Evolutionary conservation across 2,888 invertebrate genomes (phyloP), one percentile per base, ranked within the genome.

Genomic region (Chaetogeoica ovagalla): DNA sequence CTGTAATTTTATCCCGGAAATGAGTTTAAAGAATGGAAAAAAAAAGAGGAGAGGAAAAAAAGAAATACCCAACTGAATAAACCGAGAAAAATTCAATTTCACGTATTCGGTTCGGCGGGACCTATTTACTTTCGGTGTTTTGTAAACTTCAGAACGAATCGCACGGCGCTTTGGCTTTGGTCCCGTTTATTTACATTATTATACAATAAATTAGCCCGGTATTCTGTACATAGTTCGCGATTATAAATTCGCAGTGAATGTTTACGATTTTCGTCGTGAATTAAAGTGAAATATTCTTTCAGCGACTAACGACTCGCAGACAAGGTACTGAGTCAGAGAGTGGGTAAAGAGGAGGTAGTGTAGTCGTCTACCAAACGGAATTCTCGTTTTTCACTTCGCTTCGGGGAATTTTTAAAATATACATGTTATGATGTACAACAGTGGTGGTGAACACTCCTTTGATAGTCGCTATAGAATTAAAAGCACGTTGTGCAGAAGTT

Each of bases 31-130:
- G 30, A 30, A 30, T 2, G 30, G 63, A 62, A 73, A 72, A 63
- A 60, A 21, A 11, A 23, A 60, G 13, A 4, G 52, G 19, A 23
- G 21, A 65, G 55, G 39, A 15, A 4, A 21, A 63, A 17, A 6
- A 39, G 21, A 55, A 21, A 37, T 21, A n/a, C 19, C 2, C n/a
- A 19, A 21, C 55, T 74, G 65, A 63, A 74, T 65, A 74, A 55
- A 55, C 21, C 13, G 23, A 57, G 19, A 70, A 70, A 70, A 74
- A 74, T 65, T 37, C 30, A 74, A 74, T 65, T 65, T 55, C 63
- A 55, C 65, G 39, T 63, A n/a, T n/a, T n/a, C 48, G 48, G 48
- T 48, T 48, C 48, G 11, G 11, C 11, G 30, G 30, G 30, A 48
- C 48, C 48, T 48, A 13, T 48, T 48, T 37, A n/a, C 52, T 19